Base-by-base conservation (phyloP, 2,797 vertebrate genomes). In the Xyrichtys novacula region DNA sequence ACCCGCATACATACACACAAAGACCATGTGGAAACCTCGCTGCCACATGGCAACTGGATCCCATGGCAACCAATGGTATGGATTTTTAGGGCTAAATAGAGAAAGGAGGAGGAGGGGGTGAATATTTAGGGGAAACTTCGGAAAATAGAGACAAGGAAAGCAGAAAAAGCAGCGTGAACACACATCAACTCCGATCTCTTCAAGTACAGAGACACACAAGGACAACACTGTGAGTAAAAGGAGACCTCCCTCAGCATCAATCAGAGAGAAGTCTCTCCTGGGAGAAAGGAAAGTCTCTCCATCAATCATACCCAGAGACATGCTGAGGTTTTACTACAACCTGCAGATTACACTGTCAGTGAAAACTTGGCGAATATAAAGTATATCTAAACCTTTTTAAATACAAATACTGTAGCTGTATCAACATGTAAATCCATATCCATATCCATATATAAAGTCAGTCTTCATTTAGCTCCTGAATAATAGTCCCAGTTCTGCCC, bases 61-160 rank as follows among this genome's bases (percentile, higher is more conserved):
- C 91, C 93, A 94, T 94, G 88, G 93, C 89, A 95, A 95, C 94
- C 48, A 80, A 82, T 75, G 66, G 80, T 82, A 82, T 82, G 81
- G 70, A 0, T 0, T 22, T 56, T 65, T 84, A 69, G 59, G 71
- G 65, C 20, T 31, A 23, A 9, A 43, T 43, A 36, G 7, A 10
- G 57, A 10, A 80, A 69, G 65, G 78, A 65, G 83, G 77, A 74
- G 62, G 71, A 72, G 1, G 47, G 32, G 28, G 23, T 42, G 74
- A 67, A 69, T 73, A 65, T 81, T 75, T 69, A 54, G 68, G 73
- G 71, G 59, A 55, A 71, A 70, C 63, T 67, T 68, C 71, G 77
- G 44, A 72, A 74, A 74, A 68, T 55, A 71, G 1, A 53, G 19
- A 64, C 26, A 63, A 68, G 56, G 66, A 76, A 72, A 64, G 39